These are phyloP conservation scores for Pterostichus niger DNA, from an alignment of 2,888 invertebrate species.

Conservation along the genomic window DNA sequence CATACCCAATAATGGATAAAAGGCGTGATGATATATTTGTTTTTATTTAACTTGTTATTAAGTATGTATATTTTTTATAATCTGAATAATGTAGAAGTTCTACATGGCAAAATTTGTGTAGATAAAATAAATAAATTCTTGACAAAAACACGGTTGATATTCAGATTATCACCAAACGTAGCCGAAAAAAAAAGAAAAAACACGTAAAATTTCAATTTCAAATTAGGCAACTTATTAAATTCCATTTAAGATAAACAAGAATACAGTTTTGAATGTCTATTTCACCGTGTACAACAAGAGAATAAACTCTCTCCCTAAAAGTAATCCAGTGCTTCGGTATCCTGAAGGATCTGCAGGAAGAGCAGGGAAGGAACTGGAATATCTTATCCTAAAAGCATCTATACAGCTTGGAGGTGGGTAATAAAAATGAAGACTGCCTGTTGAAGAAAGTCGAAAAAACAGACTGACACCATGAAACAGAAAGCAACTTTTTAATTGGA, in stretches of 20 bases:
- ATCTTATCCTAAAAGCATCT: conserved; percentile 54
- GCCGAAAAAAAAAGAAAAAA: background rate
- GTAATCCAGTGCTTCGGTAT: conserved; percentile 25
- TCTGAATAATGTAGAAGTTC: too few relatives aligned
- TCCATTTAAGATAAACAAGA: conserved; percentile 39
- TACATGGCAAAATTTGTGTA: background rate
- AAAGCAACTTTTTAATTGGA: conserved; percentile 61
- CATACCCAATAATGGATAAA: too few relatives aligned
- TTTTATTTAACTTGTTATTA: too few relatives aligned
- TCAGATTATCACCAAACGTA: conserved; percentile 21
- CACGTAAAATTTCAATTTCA: conserved; percentile 39
- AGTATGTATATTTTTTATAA: too few relatives aligned
- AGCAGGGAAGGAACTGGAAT: conserved; percentile 30
- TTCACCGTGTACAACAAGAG: conserved; percentile 26
- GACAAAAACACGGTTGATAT: conserved; percentile 7
- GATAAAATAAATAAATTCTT: too few relatives aligned
- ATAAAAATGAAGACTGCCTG: conserved; percentile 54
- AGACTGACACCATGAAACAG: conserved; percentile 44
- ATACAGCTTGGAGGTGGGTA: conserved; percentile 34
- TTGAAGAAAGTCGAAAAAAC: conserved; percentile 47
- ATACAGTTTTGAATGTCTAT: conserved; percentile 37
- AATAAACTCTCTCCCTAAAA: conserved; percentile 49
- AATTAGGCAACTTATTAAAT: conserved; percentile 34
- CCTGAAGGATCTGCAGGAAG: background rate
- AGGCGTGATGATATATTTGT: too few relatives aligned